These are phyloP conservation scores for Lepidurus packardi DNA, from an alignment of 1,140 invertebrate species.

Conservation along the genomic window DNA sequence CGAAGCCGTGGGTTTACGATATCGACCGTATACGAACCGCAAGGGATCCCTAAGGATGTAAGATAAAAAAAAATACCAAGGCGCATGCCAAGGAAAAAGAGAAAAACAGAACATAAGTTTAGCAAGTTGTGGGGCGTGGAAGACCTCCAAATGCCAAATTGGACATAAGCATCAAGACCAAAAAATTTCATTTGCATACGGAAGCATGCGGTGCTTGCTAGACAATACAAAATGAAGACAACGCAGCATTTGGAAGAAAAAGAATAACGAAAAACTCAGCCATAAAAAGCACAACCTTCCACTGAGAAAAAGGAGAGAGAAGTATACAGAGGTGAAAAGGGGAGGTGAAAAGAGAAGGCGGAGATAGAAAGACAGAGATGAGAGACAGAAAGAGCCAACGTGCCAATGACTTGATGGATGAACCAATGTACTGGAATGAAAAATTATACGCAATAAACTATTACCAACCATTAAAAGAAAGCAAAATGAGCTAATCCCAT, in stretches of 20 bases:
- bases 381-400: conserved; percentile 34
- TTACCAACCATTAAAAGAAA: not conserved
- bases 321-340: conserved; percentile 25
- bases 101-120: conserved; percentile 18
- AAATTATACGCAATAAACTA: conserved; percentile 24
- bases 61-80: conserved; percentile 25
- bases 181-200: conserved; percentile 26
- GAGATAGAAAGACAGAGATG: not conserved
- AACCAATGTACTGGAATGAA: conserved; percentile 35
- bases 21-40: conserved; percentile 72
- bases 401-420: conserved; percentile 36
- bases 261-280: conserved; percentile 23
- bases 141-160: conserved; percentile 20
- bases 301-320: conserved; percentile 20
- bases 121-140: not conserved
- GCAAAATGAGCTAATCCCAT: not conserved
- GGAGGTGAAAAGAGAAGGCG: conserved; percentile 28
- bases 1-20: conserved; percentile 61
- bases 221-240: conserved; percentile 24
- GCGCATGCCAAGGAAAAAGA: not conserved
- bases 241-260: conserved; percentile 24
- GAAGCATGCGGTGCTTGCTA: conserved; percentile 20
- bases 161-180: not conserved
- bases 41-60: conserved; percentile 50
- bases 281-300: conserved; percentile 31